These are phyloP conservation scores for Trisateles emortualis DNA, from an alignment of 2,888 invertebrate genomes.

Conservation along the genomic window DNA sequence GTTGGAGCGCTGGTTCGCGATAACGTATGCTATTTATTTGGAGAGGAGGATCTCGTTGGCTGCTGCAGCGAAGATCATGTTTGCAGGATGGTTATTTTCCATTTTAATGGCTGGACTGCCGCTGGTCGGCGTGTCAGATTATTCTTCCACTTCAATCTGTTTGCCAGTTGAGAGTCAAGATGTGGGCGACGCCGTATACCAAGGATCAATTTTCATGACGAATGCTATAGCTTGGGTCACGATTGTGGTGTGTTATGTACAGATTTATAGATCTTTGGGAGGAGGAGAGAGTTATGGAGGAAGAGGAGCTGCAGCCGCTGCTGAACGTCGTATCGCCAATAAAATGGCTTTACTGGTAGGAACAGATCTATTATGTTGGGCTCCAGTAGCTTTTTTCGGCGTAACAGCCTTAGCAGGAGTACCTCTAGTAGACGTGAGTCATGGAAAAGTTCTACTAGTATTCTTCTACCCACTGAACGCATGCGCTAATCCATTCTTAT, in stretches of 20 bases:
- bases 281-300: slow-evolving; percentile 89
- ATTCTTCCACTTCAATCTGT: slow-evolving; percentile 95
- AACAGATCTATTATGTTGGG: slow-evolving; percentile 94
- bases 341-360: slow-evolving; percentile 96
- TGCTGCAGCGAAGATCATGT: slow-evolving; percentile 92
- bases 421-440: slow-evolving; percentile 93
- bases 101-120: slow-evolving; percentile 92
- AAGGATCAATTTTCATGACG: slow-evolving; percentile 90
- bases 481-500: slow-evolving; percentile 97
- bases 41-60: slow-evolving; percentile 92
- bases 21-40: slow-evolving; percentile 93
- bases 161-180: slow-evolving; percentile 94
- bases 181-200: slow-evolving; percentile 90
- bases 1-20: slow-evolving; percentile 94
- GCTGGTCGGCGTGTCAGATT: slow-evolving; percentile 94
- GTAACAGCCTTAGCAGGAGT: slow-evolving; percentile 94
- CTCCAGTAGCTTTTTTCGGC: slow-evolving; percentile 96
- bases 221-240: slow-evolving; percentile 94
- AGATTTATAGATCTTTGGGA: slow-evolving; percentile 94
- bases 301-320: slow-evolving; percentile 87
- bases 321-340: slow-evolving; percentile 93
- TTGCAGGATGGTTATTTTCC: slow-evolving; percentile 93
- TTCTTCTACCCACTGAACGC: slow-evolving; percentile 97
- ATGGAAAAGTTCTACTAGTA: slow-evolving; percentile 93
- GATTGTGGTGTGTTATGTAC: slow-evolving; percentile 94